Percentiles rank a stretch among this genome's conserved stretches.
Conservation (phyloP, 2,888 invertebrate genomes). For the Nephrotoma guestfalica region DNA sequence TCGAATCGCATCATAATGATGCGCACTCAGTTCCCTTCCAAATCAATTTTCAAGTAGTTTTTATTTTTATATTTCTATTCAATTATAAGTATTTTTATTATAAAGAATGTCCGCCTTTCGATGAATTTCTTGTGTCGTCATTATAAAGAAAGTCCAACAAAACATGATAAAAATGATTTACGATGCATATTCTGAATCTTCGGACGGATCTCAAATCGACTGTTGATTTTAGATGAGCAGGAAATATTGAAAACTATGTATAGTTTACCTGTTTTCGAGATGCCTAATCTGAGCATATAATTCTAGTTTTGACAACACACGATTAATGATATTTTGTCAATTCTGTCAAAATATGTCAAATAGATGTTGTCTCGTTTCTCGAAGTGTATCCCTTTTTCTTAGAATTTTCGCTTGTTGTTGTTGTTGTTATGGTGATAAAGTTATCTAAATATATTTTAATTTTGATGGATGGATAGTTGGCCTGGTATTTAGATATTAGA, state of each 20-base stretch:
- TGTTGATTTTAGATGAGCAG: background rate
- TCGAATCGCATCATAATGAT: background rate
- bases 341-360: background rate
- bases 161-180: background rate
- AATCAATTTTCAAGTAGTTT: background rate
- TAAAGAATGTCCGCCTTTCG: background rate
- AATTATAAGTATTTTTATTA: background rate
- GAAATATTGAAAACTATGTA: background rate
- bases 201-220: background rate
- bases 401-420: background rate
- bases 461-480: background rate
- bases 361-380: background rate
- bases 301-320: background rate
- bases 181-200: background rate
- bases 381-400: background rate
- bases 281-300: background rate
- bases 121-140: background rate
- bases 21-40: background rate
- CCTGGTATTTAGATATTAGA: background rate
- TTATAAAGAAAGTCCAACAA: background rate
- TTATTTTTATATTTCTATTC: background rate
- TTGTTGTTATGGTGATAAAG: too few relatives aligned
- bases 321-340: background rate
- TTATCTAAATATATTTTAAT: background rate
- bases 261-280: background rate